Conservation (phyloP, 2,113 vertebrate genomes). For the Cranoglanis bouderius region DNA sequence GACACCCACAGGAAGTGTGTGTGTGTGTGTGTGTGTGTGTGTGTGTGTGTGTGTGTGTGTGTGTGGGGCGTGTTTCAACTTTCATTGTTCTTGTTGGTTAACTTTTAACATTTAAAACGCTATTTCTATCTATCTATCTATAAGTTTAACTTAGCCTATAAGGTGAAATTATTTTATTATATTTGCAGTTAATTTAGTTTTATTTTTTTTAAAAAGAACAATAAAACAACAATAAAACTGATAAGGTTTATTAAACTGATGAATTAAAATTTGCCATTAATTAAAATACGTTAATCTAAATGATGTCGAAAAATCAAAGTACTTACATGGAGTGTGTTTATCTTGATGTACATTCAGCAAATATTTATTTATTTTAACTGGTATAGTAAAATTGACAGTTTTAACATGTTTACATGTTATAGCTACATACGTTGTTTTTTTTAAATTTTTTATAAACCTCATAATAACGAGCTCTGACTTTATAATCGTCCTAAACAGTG, state of each 20-base stretch:
- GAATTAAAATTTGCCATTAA: neutral
- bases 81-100: neutral
- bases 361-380: neutral
- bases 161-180: neutral
- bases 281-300: neutral
- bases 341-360: neutral
- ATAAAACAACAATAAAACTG: neutral
- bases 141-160: neutral
- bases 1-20: neutral
- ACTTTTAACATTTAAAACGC: neutral
- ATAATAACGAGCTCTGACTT: neutral
- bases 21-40: neutral
- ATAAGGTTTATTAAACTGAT: neutral
- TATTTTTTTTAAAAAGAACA: neutral
- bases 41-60: neutral
- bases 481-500: neutral
- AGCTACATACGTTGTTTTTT: neutral
- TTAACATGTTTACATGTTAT: neutral
- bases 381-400: neutral
- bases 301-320: too few species aligned
- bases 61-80: neutral
- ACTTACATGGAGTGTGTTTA: too few species aligned
- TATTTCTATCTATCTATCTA: neutral
- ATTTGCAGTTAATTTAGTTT: neutral
- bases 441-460: neutral